Base-by-base conservation (phyloP, 2,797 vertebrate genomes). In the Fundulus diaphanus region DNA sequence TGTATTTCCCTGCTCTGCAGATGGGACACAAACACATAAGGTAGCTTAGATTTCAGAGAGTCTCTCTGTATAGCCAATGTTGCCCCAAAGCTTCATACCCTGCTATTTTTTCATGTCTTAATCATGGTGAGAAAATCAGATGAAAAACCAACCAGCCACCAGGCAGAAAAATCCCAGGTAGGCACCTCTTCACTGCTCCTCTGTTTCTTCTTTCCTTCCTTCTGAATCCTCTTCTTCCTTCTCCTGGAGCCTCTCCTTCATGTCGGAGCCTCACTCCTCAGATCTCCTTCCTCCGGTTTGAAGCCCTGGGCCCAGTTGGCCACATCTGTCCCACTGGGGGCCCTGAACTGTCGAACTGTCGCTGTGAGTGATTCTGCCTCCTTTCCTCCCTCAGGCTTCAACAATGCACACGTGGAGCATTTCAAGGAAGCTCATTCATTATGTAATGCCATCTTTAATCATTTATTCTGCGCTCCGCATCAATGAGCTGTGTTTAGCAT, bases 361-460 rank as follows among this genome's bases (percentile, higher is more conserved):
- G 0, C 70, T 9, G 37, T 44, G 9, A 82, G 68, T 80, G 51
- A 1, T 76, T 74, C 7, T 77, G 75, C 75, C 75, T 87, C 82
- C 78, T 71, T 76, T 87, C 83, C 82, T 71, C 42, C 86, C 72
- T 78, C 84, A 79, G 71, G 68, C 73, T 49, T 88, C 81, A 80
- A 87, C 85, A 87, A 89, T 87, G 82, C 72, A 82, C 66, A 82
- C 87, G 82, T 82, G 54, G 78, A 85, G 79, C 57, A 80, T 89
- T 84, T 80, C 48, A 82, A 85, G 78, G 79, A 88, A 90, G 84
- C 79, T 91, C 87, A 92, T 92, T 85, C 74, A 92, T 93, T 90
- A 94, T 92, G 90, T 79, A 93, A 83, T 56, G 56, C 63, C 13
- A 57, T 37, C 49, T 67, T 92, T 69, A 84, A 92, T 92, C 82